Evolutionary conservation across 1,140 invertebrate genomes (phyloP).

Genomic region (Leptinotarsa texana): DNA sequence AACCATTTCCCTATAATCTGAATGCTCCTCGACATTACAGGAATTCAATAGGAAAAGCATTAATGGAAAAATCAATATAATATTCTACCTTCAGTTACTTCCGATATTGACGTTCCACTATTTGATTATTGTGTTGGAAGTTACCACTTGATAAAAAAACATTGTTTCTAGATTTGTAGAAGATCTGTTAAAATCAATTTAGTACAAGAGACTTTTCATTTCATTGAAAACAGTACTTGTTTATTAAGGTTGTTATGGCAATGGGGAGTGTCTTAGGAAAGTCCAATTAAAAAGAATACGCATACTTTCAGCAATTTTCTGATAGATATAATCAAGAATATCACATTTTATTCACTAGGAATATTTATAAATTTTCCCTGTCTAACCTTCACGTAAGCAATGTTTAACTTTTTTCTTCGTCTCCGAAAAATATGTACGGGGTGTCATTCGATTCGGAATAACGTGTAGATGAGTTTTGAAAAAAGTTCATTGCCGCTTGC

Average conservation of each 20-base stretch:
- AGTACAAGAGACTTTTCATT: neutral
- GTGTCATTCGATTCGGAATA: no score
- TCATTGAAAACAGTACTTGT: neutral
- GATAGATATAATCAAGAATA: no score
- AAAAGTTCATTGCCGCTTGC: no score
- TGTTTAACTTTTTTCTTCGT: no score
- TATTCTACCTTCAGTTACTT: neutral
- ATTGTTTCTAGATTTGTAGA: neutral
- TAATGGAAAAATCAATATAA: neutral
- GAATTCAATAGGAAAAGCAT: neutral
- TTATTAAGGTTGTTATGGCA: neutral
- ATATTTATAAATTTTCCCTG: no score
- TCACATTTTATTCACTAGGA: no score
- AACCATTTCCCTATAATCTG: constrained; percentile 52
- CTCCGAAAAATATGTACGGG: no score
- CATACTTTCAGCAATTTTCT: no score
- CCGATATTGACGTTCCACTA: neutral
- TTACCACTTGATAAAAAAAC: neutral
- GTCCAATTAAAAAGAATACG: no score
- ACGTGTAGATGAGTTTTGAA: no score
- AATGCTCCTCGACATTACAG: constrained; percentile 46
- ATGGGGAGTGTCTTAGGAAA: neutral
- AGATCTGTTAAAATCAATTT: neutral
- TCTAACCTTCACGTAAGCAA: no score
- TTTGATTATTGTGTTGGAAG: no score